phyloP scores from a whole-genome alignment of 2,888 invertebrate genomes.

The Drosophila affinis region DNA sequence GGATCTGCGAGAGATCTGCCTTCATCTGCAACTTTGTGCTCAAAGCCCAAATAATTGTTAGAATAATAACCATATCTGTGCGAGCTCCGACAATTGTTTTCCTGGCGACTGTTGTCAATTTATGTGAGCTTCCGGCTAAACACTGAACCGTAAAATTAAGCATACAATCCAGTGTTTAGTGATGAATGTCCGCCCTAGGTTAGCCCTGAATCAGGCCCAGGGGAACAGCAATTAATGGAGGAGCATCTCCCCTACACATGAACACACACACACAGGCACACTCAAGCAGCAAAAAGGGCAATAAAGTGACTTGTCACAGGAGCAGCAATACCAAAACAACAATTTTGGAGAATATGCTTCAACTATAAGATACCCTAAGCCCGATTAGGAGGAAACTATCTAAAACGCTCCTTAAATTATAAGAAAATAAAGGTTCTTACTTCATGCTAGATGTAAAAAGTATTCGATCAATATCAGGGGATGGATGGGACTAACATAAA shows the following conservation, averaged over 20 bases:
- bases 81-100: not conserved
- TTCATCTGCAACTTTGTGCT: not conserved
- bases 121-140: not conserved
- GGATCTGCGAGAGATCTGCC: not conserved
- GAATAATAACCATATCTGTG: not conserved
- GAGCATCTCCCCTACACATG: not conserved
- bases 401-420: not conserved
- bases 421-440: no score
- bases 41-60: not conserved
- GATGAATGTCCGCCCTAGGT: conserved; percentile 6
- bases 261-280: not conserved
- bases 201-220: conserved; percentile 5
- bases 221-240: conserved; percentile 23
- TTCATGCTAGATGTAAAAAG: no score
- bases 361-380: not conserved
- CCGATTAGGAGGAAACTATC: not conserved
- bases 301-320: conserved; percentile 32
- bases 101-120: not conserved
- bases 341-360: not conserved
- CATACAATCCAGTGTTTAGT: not conserved
- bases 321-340: conserved; percentile 11
- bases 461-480: no score
- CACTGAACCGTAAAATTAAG: conserved; percentile 13
- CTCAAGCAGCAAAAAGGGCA: conserved; percentile 19
- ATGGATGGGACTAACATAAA: no score